These are phyloP conservation scores for Takifugu rubripes DNA, from an alignment of 2,797 vertebrate genomes.

Conservation along the genomic window DNA sequence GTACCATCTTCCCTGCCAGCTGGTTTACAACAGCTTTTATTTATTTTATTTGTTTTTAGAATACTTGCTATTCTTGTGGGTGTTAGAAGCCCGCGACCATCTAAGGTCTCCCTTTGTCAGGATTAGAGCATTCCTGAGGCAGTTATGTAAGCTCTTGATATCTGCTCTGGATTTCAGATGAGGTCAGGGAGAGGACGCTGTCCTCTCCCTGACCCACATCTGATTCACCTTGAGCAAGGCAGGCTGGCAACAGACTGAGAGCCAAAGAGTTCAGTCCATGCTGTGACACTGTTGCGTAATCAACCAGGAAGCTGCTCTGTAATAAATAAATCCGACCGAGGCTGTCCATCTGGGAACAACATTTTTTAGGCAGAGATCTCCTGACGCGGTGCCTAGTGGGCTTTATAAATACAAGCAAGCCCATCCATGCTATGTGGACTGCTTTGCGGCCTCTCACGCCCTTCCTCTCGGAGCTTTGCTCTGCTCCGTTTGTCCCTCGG, in stretches of 20 bases:
- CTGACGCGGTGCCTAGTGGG: constrained; percentile 71
- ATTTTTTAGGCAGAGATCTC: constrained; percentile 65
- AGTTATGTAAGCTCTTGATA: constrained; percentile 52
- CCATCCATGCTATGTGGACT: constrained; percentile 70
- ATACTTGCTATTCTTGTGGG: constrained; percentile 37
- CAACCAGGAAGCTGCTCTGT: constrained; percentile 58
- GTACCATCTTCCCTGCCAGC: constrained; percentile 24
- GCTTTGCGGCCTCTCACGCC: constrained; percentile 75
- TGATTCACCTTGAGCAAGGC: constrained; percentile 71
- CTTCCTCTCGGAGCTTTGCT: constrained; percentile 68
- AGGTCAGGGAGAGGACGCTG: constrained; percentile 46
- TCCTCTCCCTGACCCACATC: constrained; percentile 67
- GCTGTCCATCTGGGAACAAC: constrained; percentile 71
- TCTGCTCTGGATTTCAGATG: constrained; percentile 47
- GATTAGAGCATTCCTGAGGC: constrained; percentile 39
- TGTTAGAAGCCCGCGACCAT: constrained; percentile 31
- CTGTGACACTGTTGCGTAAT: constrained; percentile 66
- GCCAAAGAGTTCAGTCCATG: constrained; percentile 50
- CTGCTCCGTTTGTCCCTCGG: constrained; percentile 75
- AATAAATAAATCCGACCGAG: constrained; percentile 71
- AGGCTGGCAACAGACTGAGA: constrained; percentile 44
- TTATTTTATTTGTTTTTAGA: neutral
- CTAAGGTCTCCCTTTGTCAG: constrained; percentile 52
- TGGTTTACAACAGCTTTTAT: constrained; percentile 39
- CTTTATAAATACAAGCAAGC: constrained; percentile 74